Evolutionary conservation across 1,140 invertebrate genomes (phyloP).

Genomic region (Ceratina japonica): DNA sequence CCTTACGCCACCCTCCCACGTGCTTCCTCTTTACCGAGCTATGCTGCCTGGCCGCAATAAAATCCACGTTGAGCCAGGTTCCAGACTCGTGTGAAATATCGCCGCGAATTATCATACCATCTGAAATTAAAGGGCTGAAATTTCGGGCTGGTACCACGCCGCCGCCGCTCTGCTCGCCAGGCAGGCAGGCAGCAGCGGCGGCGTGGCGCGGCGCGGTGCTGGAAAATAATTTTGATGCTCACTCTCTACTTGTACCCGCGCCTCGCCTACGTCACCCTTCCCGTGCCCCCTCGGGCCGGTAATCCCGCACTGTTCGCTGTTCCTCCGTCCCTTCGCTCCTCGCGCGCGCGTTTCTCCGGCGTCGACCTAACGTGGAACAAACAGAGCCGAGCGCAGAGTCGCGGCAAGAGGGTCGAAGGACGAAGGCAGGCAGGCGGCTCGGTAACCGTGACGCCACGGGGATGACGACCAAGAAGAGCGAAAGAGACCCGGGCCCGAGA

Average conservation of each 20-base stretch:
- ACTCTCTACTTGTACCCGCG: constrained; percentile 55
- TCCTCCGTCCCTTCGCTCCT: constrained; percentile 39
- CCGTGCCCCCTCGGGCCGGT: constrained; percentile 35
- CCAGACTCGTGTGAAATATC: constrained; percentile 74
- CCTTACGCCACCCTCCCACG: background rate
- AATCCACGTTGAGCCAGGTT: constrained; percentile 70
- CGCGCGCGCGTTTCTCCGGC: constrained; percentile 43
- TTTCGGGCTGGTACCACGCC: constrained; percentile 66
- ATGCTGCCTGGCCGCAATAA: constrained; percentile 62
- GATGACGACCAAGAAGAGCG: constrained; percentile 19
- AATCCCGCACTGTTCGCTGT: constrained; percentile 47
- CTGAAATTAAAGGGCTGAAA: constrained; percentile 76
- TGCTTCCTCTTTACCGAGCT: background rate
- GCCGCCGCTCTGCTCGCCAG: constrained; percentile 20
- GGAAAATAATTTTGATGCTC: constrained; percentile 72
- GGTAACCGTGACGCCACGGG: constrained; percentile 54
- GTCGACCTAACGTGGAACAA: constrained; percentile 40
- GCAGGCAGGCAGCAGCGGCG: too few relatives aligned
- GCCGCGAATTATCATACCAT: constrained; percentile 75
- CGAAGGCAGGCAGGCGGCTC: constrained; percentile 11
- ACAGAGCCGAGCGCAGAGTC: constrained; percentile 32
- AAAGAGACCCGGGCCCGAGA: constrained; percentile 16
- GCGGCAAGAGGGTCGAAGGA: constrained; percentile 27
- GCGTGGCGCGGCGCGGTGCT: constrained; percentile 47
- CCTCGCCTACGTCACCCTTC: constrained; percentile 13